A percentile compares a stretch with the other conserved stretches of the same genome.
These are phyloP conservation scores for Bos taurus DNA, from an alignment of 2,113 vertebrate genomes.

Conservation along the genomic window ARS-UCD2.0 NC_037343.1:28532001-28532500, in stretches of 20 bases:
- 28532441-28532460: background rate
- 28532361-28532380: background rate
- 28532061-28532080: background rate
- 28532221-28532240: background rate
- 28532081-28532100: background rate
- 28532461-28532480: slow-evolving; percentile 22
- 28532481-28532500: slow-evolving; percentile 29
- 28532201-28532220: background rate
- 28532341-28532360: background rate
- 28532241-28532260: background rate
- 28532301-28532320: background rate
- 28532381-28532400: background rate
- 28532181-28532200: background rate
- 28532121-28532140: background rate
- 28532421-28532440: background rate
- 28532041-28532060: background rate
- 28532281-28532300: background rate
- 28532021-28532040: rapidly evolving
- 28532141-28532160: background rate
- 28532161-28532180: background rate
- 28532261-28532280: background rate
- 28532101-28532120: slow-evolving; percentile 3
- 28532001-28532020: background rate
- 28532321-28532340: background rate
- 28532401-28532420: background rate